These are phyloP conservation scores for Cotesia chilonis DNA, from an alignment of 1,140 invertebrate species.

Conservation along the genomic window DNA sequence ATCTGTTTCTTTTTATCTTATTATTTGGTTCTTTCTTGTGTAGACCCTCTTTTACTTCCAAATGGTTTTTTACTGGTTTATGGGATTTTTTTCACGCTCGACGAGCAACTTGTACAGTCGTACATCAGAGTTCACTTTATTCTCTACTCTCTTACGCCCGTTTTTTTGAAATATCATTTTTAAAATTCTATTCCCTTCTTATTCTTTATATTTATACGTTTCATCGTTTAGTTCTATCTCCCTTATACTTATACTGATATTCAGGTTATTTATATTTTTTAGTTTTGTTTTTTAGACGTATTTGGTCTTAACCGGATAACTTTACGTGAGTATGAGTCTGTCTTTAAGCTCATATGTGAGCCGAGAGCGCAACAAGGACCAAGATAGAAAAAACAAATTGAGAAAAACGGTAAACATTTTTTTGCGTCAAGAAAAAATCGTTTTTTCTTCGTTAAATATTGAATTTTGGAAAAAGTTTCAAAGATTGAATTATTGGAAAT, in stretches of 20 bases:
- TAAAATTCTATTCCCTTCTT: neutral
- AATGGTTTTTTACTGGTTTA: constrained; percentile 66
- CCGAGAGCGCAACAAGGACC: too few species aligned
- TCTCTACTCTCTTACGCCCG: constrained; percentile 19
- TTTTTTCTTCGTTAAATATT: too few species aligned
- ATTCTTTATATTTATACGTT: constrained; percentile 27
- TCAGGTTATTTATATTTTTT: constrained; percentile 33
- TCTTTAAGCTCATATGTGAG: too few species aligned
- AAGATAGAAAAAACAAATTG: too few species aligned
- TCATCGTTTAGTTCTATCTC: constrained; percentile 20
- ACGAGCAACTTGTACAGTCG: constrained; percentile 63
- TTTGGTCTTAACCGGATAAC: too few species aligned
- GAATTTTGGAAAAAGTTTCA: too few species aligned
- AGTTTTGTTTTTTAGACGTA: constrained; percentile 8
- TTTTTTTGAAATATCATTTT: constrained; percentile 23
- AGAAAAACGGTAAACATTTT: too few species aligned
- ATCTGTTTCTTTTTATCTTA: constrained; percentile 24
- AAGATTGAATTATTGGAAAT: too few species aligned
- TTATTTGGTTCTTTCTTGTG: constrained; percentile 34
- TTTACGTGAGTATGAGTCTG: too few species aligned
- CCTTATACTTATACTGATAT: constrained; percentile 34
- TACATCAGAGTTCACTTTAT: constrained; percentile 55
- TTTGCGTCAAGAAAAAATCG: too few species aligned
- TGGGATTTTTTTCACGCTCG: constrained; percentile 66
- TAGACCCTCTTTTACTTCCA: constrained; percentile 48